Base-by-base conservation (phyloP, 1,140 invertebrate genomes). In the Polypedilum vanderplanki region DNA sequence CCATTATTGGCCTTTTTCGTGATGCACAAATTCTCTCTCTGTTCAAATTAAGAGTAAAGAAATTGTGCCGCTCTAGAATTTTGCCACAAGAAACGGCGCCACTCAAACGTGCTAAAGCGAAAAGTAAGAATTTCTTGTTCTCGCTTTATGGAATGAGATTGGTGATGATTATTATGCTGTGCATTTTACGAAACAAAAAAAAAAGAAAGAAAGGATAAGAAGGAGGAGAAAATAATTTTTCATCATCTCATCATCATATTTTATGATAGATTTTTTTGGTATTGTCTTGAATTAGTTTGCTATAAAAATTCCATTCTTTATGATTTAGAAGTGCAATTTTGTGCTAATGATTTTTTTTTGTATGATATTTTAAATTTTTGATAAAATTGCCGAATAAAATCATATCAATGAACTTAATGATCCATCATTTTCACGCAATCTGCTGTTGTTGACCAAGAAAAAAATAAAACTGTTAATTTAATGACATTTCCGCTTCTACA, bases 121-220 rank as follows among this genome's bases (percentile, higher is more conserved):
- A 57, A n/a, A 57, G n/a, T n/a, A 57, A n/a, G 46, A 57, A 57
- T 57, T 33, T 33, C 4, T 12, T n/a, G 46, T n/a, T n/a, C n/a
- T 57, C 46, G n/a, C 46, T 57, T 57, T n/a, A 57, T 57, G 46
- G 46, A 12, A n/a, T n/a, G 46, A 57, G 46, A 57, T 57, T 57
- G 46, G 46, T 57, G 46, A 57, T 57, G 46, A 57, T 57, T 57
- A 57, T 57, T 57, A 57, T 57, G 46, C 46, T 57, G 46, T 57
- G 46, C 46, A 15, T 57, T 57, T 57, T 57, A 57, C 46, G 46
- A 57, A n/a, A 57, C 10, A 5, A 33, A 3, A 33, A 33, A 33
- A n/a, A 12, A 12, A 57, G n/a, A 10, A 15, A 8, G 40, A 46
- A 3, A 46, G 41, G 41, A 46, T 8, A 15, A 46, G 41, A 46